A percentile compares a stretch with the other conserved stretches of the same genome.
phyloP scores from a whole-genome alignment of 2,888 invertebrate genomes.

The Frankliniella fusca region DNA sequence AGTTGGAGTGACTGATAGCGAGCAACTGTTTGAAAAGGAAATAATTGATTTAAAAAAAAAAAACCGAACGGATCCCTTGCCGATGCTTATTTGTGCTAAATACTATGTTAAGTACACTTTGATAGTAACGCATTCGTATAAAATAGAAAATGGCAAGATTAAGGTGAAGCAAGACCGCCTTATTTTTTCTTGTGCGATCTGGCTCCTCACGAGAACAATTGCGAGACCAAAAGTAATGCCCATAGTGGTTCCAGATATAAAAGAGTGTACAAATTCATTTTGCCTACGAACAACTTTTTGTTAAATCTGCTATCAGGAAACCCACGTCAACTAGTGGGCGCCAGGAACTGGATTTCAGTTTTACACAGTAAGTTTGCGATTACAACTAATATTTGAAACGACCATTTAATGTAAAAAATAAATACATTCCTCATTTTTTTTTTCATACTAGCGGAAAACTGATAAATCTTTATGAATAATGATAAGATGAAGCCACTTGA shows the following conservation, averaged over 20 bases:
- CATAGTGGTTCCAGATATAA: too few species aligned
- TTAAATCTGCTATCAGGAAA: too few species aligned
- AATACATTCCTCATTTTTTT: background rate
- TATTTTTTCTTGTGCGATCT: too few species aligned
- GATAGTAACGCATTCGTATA: background rate
- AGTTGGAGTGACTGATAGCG: background rate
- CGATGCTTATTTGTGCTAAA: background rate
- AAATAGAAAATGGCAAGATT: background rate
- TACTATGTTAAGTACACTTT: conserved; percentile 18
- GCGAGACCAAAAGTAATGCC: too few species aligned
- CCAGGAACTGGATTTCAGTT: too few species aligned
- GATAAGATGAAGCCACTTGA: background rate
- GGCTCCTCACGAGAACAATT: too few species aligned
- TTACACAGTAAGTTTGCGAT: too few species aligned
- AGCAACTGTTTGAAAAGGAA: background rate
- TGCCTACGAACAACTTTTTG: too few species aligned
- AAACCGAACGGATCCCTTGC: background rate
- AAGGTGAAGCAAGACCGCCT: too few species aligned
- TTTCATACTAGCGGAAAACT: background rate
- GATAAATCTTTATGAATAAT: background rate
- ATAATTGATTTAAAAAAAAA: background rate
- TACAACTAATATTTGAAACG: background rate
- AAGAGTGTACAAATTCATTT: too few species aligned
- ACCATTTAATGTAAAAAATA: background rate
- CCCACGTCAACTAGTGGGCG: too few species aligned